Base-by-base conservation (phyloP, 2,888 invertebrate species). In the Pharmacophagus antenor region DNA sequence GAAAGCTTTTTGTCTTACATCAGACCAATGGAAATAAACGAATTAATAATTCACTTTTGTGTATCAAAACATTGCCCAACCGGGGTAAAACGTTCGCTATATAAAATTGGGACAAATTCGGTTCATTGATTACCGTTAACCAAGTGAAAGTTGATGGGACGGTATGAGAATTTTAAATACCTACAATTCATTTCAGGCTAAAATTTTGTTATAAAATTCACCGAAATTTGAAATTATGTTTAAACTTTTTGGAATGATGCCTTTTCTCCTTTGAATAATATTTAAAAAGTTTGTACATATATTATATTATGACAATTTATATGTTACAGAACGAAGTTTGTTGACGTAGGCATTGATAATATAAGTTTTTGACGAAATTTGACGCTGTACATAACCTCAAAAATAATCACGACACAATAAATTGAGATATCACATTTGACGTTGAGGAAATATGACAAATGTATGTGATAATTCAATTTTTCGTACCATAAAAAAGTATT, bases 91-190 rank as follows among this genome's bases (percentile, higher is more conserved):
- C 31, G 15, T 15, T 10, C 8, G 10, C 10, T 31, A 12, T 31
- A 10, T 31, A 31, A 31, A 42, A 42, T 66, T 68, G 57, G 69
- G 61, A 58, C 68, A 66, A 54, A 58, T 63, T 62, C 56, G 60
- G 50, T 62, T 62, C 62, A 48, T 46, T 62, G 65, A 57, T 65
- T 61, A 63, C 69, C 69, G 70, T 71, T 70, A 51, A 68, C 22
- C 52, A 46, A 63, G 72, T 67, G 71, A 72, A 72, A 70, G 72
- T 71, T 62, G 46, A 64, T 68, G 63, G 63, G 61, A 65, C 64
- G 62, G 62, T 49, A 57, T 57, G 58, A 62, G 67, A 65, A 70
- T 67, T 66, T 62, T 41, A 60, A 65, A 61, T 57, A 51, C 50
- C 56, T 48, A 67, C 50, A 53, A 27, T 53, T 57, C 22, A 44